Conservation (phyloP, 2,888 invertebrate species). For the Phengaris arion region DNA sequence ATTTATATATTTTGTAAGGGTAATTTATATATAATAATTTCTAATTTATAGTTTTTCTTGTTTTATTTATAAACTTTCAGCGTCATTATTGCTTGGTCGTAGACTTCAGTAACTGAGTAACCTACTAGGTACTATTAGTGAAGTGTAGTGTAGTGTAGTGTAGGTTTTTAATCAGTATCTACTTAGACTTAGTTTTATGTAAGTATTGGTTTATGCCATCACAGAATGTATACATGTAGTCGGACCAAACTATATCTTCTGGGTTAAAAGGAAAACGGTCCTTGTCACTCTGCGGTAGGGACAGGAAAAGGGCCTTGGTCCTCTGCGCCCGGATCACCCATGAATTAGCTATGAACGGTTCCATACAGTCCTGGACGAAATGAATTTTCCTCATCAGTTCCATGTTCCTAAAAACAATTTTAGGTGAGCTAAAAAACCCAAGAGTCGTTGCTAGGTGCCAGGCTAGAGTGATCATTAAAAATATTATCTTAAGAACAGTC, state of each 20-base stretch:
- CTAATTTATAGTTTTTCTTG: too few species aligned
- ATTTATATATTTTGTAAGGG: too few species aligned
- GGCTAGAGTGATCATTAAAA: too few species aligned
- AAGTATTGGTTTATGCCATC: neutral
- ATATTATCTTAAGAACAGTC: too few species aligned
- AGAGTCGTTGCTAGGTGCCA: too few species aligned
- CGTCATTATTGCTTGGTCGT: too few species aligned
- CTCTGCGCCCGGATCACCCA: conserved; percentile 19
- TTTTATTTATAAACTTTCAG: too few species aligned
- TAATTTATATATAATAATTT: too few species aligned
- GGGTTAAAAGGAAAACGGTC: neutral
- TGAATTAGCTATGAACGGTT: neutral
- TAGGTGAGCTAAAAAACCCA: too few species aligned
- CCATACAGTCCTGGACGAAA: neutral
- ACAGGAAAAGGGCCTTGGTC: neutral
- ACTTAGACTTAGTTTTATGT: neutral
- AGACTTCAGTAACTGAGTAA: too few species aligned
- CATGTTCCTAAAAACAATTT: neutral
- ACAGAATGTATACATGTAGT: neutral
- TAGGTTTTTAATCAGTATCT: neutral
- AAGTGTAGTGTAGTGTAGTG: too few species aligned
- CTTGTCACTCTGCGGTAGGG: neutral
- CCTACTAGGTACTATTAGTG: too few species aligned
- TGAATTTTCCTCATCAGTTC: neutral
- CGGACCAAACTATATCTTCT: conserved; percentile 1